Percentiles rank a stretch among this genome's conserved stretches.
These are phyloP conservation scores for Tichodroma muraria DNA, from an alignment of 2,113 vertebrate species.

Conservation along the genomic window DNA sequence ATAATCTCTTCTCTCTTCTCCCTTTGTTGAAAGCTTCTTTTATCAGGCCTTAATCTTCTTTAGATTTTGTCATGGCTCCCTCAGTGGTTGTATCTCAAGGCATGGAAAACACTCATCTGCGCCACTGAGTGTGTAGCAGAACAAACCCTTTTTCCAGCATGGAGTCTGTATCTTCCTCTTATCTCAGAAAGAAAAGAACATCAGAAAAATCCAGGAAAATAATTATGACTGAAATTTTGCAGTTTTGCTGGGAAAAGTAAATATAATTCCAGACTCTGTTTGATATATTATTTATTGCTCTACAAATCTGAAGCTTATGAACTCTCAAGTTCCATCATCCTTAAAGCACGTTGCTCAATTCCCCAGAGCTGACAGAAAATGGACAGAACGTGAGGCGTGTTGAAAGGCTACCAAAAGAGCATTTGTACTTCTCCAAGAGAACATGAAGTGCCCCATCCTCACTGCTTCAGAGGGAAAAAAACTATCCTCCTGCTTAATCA, in stretches of 20 bases:
- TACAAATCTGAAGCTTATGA: not conserved
- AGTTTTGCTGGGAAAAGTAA: not conserved
- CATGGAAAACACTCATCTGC: not conserved
- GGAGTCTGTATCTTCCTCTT: not conserved
- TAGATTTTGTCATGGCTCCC: not conserved
- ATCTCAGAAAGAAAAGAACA: not conserved
- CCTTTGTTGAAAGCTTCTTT: not conserved
- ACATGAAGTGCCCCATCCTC: not conserved
- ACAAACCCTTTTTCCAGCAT: not conserved
- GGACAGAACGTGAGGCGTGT: not conserved
- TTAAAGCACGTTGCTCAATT: not conserved
- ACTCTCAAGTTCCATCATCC: not conserved
- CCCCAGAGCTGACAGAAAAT: not conserved
- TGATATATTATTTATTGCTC: not conserved
- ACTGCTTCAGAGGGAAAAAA: not conserved
- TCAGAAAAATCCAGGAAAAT: not conserved
- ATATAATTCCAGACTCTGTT: not conserved
- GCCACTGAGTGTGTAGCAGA: not conserved
- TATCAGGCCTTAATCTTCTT: not conserved
- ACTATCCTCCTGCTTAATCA: not conserved
- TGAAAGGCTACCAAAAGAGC: not conserved
- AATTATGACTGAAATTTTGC: not conserved
- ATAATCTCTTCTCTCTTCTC: not conserved
- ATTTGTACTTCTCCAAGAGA: not conserved
- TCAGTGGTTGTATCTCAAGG: not conserved